Evolutionary conservation across 2,113 vertebrate genomes (phyloP).

Genomic region (Tachycineta bicolor): DNA sequence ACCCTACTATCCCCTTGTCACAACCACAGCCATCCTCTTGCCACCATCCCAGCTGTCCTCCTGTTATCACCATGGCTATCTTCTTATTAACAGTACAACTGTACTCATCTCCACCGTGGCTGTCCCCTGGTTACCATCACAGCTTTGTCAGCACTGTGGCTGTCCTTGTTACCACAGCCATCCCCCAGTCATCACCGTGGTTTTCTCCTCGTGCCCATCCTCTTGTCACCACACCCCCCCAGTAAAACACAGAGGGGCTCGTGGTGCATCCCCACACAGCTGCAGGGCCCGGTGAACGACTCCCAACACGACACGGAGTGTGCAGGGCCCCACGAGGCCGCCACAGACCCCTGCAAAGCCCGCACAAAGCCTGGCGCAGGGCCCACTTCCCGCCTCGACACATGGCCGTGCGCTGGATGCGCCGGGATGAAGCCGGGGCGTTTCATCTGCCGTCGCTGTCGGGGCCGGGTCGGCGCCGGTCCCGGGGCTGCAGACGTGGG

Average conservation of each 20-base stretch:
- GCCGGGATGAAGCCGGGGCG: neutral
- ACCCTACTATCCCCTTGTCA: neutral
- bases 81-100: neutral
- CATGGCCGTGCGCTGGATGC: too few species aligned
- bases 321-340: too few species aligned
- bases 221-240: neutral
- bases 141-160: neutral
- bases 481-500: neutral
- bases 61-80: neutral
- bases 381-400: too few species aligned
- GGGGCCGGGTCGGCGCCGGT: too few species aligned
- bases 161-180: too few species aligned
- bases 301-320: fast-evolving
- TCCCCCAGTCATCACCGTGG: neutral
- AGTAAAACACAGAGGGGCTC: neutral
- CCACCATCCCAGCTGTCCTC: neutral
- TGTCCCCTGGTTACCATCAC: neutral
- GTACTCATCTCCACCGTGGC: neutral
- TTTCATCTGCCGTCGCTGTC: neutral
- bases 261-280: neutral
- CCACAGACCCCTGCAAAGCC: neutral
- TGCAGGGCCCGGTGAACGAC: neutral
- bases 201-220: neutral
- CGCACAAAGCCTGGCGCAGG: too few species aligned
- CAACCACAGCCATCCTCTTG: neutral